Base-by-base conservation (phyloP, 1,140 invertebrate genomes). In the Eumeta japonica region DNA sequence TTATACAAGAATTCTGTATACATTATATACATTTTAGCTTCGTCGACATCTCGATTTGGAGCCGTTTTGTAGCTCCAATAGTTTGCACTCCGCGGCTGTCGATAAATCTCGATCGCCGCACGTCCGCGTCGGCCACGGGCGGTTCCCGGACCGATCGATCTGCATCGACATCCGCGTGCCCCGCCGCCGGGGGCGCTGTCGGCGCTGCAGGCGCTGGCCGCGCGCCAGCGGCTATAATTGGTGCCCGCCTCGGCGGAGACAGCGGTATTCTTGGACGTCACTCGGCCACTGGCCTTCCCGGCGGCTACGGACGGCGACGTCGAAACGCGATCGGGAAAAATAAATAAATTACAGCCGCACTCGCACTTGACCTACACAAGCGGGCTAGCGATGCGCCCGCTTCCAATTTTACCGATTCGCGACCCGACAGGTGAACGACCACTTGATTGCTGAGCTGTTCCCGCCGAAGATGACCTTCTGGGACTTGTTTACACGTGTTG, bases 201-300 rank as follows among this genome's bases (percentile, higher is more conserved):
- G n/a, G n/a, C n/a, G n/a, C n/a, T n/a, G n/a, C n/a, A n/a, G n/a
- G n/a, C n/a, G 48, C 57, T 75, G 72, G 72, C 72, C 39, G 29
- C 14, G 19, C 37, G 65, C 72, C 72, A 75, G 60, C 52, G 52
- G 55, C 67, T 74, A 75, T 70, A 72, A 72, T 72, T 70, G 67
- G 64, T 68, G 60, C 62, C 71, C 57, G 59, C 48, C 48, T 58
- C 47, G 60, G 48, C 49, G 58, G 59, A 58, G 62, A 63, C 58
- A 66, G 54, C 46, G 55, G 46, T 67, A 72, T 71, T 75, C 59
- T 74, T 72, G 70, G 68, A 58, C 50, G 52, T 44, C 54, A 50
- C 42, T 63, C 63, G 70, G 67, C 55, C 70, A 71, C 65, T 72
- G 67, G 67, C 70, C 67, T 73, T 70, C 62, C 58, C 46, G 57